Evolutionary conservation across 2,888 invertebrate genomes (phyloP).

Genomic region (Glyphotaelius pellucidus): DNA sequence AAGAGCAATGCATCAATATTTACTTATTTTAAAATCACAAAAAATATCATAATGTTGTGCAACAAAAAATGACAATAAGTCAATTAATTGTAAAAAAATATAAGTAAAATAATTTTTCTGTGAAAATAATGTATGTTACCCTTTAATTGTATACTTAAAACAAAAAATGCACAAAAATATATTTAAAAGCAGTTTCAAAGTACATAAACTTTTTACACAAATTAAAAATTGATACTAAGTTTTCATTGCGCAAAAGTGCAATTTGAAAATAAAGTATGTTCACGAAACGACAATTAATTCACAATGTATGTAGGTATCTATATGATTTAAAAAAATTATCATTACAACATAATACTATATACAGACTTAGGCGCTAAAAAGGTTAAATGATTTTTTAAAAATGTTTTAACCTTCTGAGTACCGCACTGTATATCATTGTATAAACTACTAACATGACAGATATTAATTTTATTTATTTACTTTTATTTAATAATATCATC

Average conservation of each 20-base stretch:
- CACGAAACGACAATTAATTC: neutral
- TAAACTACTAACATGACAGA: conserved; percentile 15
- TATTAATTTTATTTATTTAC: neutral
- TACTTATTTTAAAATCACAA: neutral
- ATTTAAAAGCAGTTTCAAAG: neutral
- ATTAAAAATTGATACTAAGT: neutral
- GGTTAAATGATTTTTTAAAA: neutral
- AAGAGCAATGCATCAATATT: neutral
- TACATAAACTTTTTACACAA: neutral
- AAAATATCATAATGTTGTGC: neutral
- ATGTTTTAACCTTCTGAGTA: neutral
- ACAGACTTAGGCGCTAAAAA: neutral
- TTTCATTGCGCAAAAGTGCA: neutral
- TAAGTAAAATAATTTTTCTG: neutral
- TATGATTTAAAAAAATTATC: neutral
- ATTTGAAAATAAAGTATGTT: neutral
- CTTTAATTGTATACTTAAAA: neutral
- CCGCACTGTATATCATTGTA: neutral
- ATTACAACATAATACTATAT: neutral
- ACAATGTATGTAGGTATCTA: neutral
- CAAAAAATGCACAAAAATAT: neutral
- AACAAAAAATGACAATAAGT: neutral
- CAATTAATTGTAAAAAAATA: neutral
- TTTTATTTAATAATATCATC: conserved; percentile 23
- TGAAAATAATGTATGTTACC: neutral